These are phyloP conservation scores for Prietella phreatophila DNA, from an alignment of 2,113 vertebrate species.

Conservation along the genomic window DNA sequence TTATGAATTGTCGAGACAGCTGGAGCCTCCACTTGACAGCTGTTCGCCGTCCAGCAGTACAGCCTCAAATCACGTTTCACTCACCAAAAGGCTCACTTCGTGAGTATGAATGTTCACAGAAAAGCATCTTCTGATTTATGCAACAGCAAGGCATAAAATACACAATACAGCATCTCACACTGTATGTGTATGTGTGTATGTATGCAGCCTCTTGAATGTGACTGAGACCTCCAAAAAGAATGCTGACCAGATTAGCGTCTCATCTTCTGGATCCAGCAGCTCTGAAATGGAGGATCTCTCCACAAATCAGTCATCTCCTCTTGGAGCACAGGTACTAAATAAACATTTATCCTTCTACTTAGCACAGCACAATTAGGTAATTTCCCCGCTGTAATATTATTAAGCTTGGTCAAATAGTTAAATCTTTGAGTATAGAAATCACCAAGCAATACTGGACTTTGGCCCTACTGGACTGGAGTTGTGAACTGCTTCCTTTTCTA, in stretches of 20 bases:
- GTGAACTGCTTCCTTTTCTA: not conserved
- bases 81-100: slow-evolving; percentile 77
- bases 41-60: slow-evolving; percentile 77
- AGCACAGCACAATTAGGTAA: not conserved
- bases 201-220: slow-evolving; percentile 61
- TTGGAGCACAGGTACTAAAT: slow-evolving; percentile 51
- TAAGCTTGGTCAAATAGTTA: not conserved
- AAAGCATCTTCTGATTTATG: not conserved
- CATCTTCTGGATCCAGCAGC: slow-evolving; percentile 73
- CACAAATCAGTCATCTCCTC: slow-evolving; percentile 52
- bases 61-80: slow-evolving; percentile 68
- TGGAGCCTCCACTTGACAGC: slow-evolving; percentile 81
- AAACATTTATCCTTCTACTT: not conserved
- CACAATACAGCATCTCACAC: not conserved
- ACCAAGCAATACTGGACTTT: not conserved
- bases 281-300: slow-evolving; percentile 74
- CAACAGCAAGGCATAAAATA: not conserved
- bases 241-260: slow-evolving; percentile 73
- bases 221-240: slow-evolving; percentile 63
- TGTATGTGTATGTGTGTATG: not conserved
- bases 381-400: not conserved
- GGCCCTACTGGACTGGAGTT: not conserved
- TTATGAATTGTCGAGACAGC: slow-evolving; percentile 77
- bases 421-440: not conserved
- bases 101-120: slow-evolving; percentile 64